phyloP scores from a whole-genome alignment of 2,797 vertebrate genomes.

The Centropyge bicolor region DNA sequence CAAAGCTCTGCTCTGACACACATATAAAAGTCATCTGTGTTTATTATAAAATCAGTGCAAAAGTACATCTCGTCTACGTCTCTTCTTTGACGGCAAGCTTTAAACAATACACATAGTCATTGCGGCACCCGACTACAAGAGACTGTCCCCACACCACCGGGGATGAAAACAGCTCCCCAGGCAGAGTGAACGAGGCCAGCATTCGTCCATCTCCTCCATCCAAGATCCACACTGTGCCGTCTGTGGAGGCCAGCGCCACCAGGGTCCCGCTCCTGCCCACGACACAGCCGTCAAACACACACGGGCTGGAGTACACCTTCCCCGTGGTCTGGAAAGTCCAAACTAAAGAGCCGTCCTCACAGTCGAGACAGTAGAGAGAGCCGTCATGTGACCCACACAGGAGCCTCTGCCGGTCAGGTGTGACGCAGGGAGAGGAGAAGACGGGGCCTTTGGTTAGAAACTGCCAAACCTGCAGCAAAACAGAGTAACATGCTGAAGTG shows the following conservation, averaged over 20 bases:
- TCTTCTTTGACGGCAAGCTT: conserved; percentile 76
- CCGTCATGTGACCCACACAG: conserved; percentile 95
- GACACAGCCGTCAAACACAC: conserved; percentile 80
- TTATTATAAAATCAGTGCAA: conserved; percentile 37
- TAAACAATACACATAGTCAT: conserved; percentile 94
- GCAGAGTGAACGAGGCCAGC: conserved; percentile 81
- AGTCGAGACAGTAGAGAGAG: conserved; percentile 89
- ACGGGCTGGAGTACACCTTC: conserved; percentile 92
- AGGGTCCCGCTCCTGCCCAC: conserved; percentile 75
- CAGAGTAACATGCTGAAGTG: background rate
- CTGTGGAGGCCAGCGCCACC: conserved; percentile 90
- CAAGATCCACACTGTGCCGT: conserved; percentile 92
- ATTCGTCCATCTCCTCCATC: conserved; percentile 84
- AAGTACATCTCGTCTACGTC: background rate
- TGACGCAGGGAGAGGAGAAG: conserved; percentile 93
- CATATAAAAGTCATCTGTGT: conserved; percentile 21
- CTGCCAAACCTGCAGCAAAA: conserved; percentile 89
- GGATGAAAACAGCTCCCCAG: conserved; percentile 95
- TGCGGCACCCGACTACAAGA: conserved; percentile 93
- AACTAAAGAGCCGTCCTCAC: conserved; percentile 83
- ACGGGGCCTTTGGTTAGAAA: conserved; percentile 90
- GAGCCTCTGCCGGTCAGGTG: conserved; percentile 76
- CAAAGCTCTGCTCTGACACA: conserved; percentile 35
- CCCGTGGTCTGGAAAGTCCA: conserved; percentile 92
- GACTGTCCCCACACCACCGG: conserved; percentile 86